Base-by-base conservation (phyloP, 2,797 vertebrate genomes). In the Orientallactaga sibirica region DNA sequence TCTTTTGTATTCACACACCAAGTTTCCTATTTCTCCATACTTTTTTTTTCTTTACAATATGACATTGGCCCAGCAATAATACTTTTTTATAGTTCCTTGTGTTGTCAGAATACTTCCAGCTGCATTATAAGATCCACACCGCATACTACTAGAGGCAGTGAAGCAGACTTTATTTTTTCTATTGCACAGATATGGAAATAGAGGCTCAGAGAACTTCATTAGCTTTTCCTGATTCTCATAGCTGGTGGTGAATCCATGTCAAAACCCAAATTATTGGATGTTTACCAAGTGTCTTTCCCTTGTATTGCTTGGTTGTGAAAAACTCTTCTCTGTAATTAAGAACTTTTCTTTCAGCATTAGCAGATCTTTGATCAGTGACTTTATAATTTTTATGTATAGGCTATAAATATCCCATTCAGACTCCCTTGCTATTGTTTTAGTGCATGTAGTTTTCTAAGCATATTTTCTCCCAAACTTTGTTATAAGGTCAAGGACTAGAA, bases 1-100 rank as follows among this genome's bases (percentile, higher is more conserved):
- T 16, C 67, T 94, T 93, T 74, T 80, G 58, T 61, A 89, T 78
- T 90, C 82, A 37, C 66, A 84, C 48, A 94, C 82, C 48, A 95
- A 95, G 58, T 24, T 67, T 18, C 41, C 16, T n/a, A 22, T 73
- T 89, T 74, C 22, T 3, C 2, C 33, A 11, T 27, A 0, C 22
- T 55, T 91, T 86, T 84, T 15, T 25, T 90, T 93, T 90, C 33
- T 79, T 80, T 79, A 84, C 4, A 29, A 25, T 2, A 62, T 75
- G n/a, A 67, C 61, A 87, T 66, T 62, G 71, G 33, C 29, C 16
- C 5, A 29, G 14, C 18, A 76, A 33, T 41, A 52, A 27, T 8
- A 52, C 7, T 1, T 73, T 55, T 19, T 78, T 22, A 37, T 10
- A 61, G 24, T 85, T 67, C 19, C n/a, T 64, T 24, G 15, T 55